phyloP scores from a whole-genome alignment of 2,888 invertebrate species.

The Phyto melanocephala region DNA sequence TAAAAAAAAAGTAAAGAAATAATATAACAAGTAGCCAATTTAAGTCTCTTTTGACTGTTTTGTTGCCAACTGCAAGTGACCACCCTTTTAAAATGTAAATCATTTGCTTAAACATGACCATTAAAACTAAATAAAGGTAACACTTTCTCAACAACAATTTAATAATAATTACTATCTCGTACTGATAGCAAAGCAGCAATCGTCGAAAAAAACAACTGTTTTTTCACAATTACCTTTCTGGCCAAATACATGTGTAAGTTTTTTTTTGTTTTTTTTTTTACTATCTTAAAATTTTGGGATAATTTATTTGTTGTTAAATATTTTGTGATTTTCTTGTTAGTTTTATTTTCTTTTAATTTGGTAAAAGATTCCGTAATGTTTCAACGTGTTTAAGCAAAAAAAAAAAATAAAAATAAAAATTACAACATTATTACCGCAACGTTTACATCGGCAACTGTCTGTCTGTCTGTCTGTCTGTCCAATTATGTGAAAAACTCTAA shows the following conservation, averaged over 20 bases:
- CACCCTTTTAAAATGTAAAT: slow-evolving; percentile 1
- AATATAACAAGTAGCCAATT: too few species aligned
- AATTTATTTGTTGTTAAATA: slow-evolving; percentile 2
- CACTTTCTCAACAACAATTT: slow-evolving; percentile 46
- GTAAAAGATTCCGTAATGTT: slow-evolving; percentile 56
- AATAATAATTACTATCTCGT: slow-evolving; percentile 5
- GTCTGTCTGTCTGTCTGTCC: too few species aligned
- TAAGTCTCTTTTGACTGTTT: not conserved
- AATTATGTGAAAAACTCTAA: slow-evolving; percentile 44
- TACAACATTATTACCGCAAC: slow-evolving; percentile 39
- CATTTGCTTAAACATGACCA: slow-evolving; percentile 24
- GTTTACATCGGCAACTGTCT: slow-evolving; percentile 37
- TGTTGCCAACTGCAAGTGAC: not conserved
- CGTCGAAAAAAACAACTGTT: too few species aligned
- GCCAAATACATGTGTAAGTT: not conserved
- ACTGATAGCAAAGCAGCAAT: not conserved
- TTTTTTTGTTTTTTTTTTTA: not conserved
- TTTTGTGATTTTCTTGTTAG: not conserved
- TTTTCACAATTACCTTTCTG: not conserved
- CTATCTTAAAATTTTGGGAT: not conserved
- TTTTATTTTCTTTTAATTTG: slow-evolving; percentile 17
- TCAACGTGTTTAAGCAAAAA: slow-evolving; percentile 37
- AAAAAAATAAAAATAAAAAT: slow-evolving; percentile 47
- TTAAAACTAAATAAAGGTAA: slow-evolving; percentile 48
- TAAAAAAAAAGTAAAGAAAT: not conserved